Base-by-base conservation (phyloP, 2,797 vertebrate genomes). In the Sphaeramia orbicularis region DNA sequence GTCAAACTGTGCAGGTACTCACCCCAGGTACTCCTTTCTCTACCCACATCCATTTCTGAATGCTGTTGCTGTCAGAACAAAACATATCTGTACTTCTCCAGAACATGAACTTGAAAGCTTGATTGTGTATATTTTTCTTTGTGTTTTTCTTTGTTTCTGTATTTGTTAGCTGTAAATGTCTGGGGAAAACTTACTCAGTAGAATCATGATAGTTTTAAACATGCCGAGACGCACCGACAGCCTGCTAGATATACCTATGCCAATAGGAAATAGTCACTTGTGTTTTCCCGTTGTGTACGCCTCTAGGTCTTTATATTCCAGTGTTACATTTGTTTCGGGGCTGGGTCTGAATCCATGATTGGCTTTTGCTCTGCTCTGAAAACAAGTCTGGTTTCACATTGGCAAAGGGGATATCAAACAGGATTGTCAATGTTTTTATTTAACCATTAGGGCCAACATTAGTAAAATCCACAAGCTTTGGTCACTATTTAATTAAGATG, bases 21-120 rank as follows among this genome's bases (percentile, higher is more conserved):
- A 96, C 96, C 96, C 96, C 96, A 99, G 97, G 98, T 99, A 98
- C 96, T 98, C 97, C 98, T 99, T 99, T 99, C 97, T 99, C 95
- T 98, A 98, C 97, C 96, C 96, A 98, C 96, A 97, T 99, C 96
- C 95, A 97, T 97, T 95, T 98, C 96, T 99, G 96, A 99, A 98
- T 99, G 96, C 96, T 97, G 94, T 99, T 98, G 95, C 96, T 99
- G 96, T 98, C 90, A 90, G 80, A 86, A 85, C 78, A 84, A 82
- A 36, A 67, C 42, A 43, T 44, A 60, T 71, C 62, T 82, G 55
- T 87, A 70, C 53, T 88, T 80, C 64, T 85, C 35, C 85, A 82
- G 65, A 83, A 83, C 63, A 78, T 84, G 71, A 81, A 82, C 59
- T 69, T 84, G 59, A 83, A 78, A 77, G 67, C 57, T 83, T 83